Conservation (phyloP, 2,888 invertebrate genomes). For the Dysmachus trigonus region DNA sequence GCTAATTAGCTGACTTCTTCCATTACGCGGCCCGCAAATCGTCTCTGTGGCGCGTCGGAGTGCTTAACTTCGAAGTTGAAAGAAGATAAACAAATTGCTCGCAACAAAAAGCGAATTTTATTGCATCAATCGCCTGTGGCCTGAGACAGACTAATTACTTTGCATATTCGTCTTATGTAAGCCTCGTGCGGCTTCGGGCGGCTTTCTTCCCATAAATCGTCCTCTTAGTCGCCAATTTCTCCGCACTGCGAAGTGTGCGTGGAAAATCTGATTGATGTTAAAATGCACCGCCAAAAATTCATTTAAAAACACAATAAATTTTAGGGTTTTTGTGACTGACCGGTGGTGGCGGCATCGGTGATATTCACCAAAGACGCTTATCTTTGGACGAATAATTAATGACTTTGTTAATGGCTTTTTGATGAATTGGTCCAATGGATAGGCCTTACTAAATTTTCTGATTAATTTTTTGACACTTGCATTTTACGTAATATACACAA, state of each 20-base stretch:
- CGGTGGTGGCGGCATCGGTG: not conserved
- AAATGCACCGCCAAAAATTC: not conserved
- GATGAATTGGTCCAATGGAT: constrained; percentile 1
- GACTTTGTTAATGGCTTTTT: constrained; percentile 24
- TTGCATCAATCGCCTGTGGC: constrained; percentile 5
- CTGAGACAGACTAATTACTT: constrained; percentile 12
- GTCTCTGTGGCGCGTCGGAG: no score
- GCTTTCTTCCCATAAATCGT: constrained; percentile 24
- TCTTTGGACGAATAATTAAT: constrained; percentile 16
- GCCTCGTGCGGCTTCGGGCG: not conserved
- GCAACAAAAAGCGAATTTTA: constrained; percentile 19
- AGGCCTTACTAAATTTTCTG: not conserved
- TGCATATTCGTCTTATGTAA: constrained; percentile 19
- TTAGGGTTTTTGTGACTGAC: not conserved
- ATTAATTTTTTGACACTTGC: constrained; percentile 20
- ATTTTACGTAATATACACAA: not conserved
- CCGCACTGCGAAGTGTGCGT: not conserved
- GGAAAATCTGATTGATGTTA: constrained; percentile 25
- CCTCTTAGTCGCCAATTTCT: not conserved
- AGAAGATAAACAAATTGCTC: constrained; percentile 14
- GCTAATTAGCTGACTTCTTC: constrained; percentile 8
- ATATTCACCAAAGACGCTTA: not conserved
- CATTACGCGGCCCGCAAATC: not conserved
- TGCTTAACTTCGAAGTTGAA: not conserved
- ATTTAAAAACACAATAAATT: constrained; percentile 12